These are phyloP conservation scores for Astreopora myriophthalma DNA, from an alignment of 64 coral and sea anemone species.

Conservation along the genomic window DNA sequence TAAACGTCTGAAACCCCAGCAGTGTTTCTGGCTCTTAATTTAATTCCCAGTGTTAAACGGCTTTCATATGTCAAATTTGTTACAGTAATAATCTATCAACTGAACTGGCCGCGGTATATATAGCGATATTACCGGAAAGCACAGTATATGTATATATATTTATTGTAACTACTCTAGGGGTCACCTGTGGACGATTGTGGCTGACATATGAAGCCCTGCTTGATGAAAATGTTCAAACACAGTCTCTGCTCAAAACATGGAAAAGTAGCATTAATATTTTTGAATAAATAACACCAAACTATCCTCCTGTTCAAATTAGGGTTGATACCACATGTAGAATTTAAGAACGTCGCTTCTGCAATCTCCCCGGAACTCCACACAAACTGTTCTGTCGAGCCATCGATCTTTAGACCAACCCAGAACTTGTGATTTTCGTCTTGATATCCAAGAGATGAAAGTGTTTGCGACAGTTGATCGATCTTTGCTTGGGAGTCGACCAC, in stretches of 20 bases:
- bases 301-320: too few relatives aligned
- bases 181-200: not conserved
- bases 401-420: not conserved
- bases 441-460: not conserved
- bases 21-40: too few relatives aligned
- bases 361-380: constrained; percentile 12
- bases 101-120: too few relatives aligned
- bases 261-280: not conserved
- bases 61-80: too few relatives aligned
- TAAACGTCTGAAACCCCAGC: too few relatives aligned
- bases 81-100: too few relatives aligned
- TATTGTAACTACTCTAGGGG: too few relatives aligned
- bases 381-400: not conserved
- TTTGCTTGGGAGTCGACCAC: not conserved
- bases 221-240: not conserved
- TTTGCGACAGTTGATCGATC: not conserved
- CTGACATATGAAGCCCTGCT: not conserved
- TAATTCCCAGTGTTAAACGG: too few relatives aligned
- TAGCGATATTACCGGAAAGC: too few relatives aligned
- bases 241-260: not conserved
- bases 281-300: not conserved
- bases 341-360: not conserved
- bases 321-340: not conserved
- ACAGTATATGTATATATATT: too few relatives aligned
- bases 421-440: not conserved